Evolutionary conservation across 2,113 vertebrate genomes (phyloP).

Genomic region (Ginglymostoma cirratum): DNA sequence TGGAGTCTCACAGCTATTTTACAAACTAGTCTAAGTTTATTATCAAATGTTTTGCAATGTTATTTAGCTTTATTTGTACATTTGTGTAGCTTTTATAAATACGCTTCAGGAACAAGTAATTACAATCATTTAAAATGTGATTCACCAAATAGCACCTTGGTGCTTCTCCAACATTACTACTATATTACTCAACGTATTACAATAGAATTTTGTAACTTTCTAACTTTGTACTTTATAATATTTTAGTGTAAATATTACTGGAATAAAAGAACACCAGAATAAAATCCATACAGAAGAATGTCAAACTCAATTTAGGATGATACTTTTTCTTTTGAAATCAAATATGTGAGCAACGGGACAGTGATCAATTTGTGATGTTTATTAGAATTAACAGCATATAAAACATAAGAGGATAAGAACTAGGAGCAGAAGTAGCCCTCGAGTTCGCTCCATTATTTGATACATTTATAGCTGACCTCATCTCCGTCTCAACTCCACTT

Average conservation of each 20-base stretch:
- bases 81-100: not conserved
- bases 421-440: no score
- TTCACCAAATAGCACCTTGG: not conserved
- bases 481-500: no score
- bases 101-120: slow-evolving; percentile 24
- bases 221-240: slow-evolving; percentile 13
- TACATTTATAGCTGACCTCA: no score
- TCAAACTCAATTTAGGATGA: slow-evolving; percentile 75
- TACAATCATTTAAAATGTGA: slow-evolving; percentile 2
- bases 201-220: slow-evolving; percentile 29
- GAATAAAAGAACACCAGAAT: slow-evolving; percentile 56
- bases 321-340: slow-evolving; percentile 98
- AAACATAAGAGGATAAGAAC: no score
- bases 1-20: slow-evolving; percentile 1
- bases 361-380: slow-evolving; percentile 82
- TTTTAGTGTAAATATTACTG: not conserved
- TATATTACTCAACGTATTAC: not conserved
- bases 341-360: slow-evolving; percentile 91
- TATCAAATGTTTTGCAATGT: not conserved
- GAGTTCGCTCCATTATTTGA: no score
- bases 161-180: slow-evolving; percentile 9
- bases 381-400: slow-evolving; percentile 84
- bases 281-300: slow-evolving; percentile 71
- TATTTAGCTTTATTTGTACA: not conserved
- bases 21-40: not conserved